Evolutionary conservation across 2,113 vertebrate genomes (phyloP), one percentile per base, ranked within the genome.

Genomic region (Prietella phreatophila): DNA sequence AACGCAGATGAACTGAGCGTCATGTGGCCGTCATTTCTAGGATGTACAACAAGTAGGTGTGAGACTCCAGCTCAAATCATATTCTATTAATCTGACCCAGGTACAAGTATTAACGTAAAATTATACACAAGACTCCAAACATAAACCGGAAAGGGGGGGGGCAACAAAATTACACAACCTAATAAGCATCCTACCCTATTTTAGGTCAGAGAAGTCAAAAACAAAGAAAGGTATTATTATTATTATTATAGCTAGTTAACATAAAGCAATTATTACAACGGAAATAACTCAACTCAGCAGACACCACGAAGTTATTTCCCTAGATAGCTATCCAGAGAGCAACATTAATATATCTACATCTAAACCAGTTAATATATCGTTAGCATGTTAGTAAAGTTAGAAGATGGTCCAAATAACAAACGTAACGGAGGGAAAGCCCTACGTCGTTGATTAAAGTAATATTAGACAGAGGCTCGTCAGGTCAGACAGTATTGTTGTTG

Each of bases 141-240:
- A 58, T 10, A 9, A 1, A 33, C 1, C 4, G 2, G 20, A 36
- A 0, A 3, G 14, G 4, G 3, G 3, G 1, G 1, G 7, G 4
- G 22, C 0, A 82, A 60, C 9, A 11, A 33, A 30, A 80, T 5
- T n/a, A 19, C 10, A 50, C 27, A 75, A 50, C 42, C 33, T 4
- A 75, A 42, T 42, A 42, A 30, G 1, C 5, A 27, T 0, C 19
- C 6, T 15, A 39, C 1, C 13, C 17, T 47, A 33, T 22, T 33
- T 58, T 22, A 14, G 30, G 17, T n/a, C n/a, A n/a, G n/a, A n/a
- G n/a, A n/a, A n/a, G n/a, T n/a, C n/a, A n/a, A n/a, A n/a, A n/a
- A n/a, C n/a, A n/a, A n/a, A n/a, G n/a, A n/a, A n/a, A n/a, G n/a
- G n/a, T n/a, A n/a, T n/a, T 42, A 25, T 5, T 2, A 13, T 42